Base-by-base conservation (phyloP, 2,888 invertebrate species). In the Xestia xanthographa region DNA sequence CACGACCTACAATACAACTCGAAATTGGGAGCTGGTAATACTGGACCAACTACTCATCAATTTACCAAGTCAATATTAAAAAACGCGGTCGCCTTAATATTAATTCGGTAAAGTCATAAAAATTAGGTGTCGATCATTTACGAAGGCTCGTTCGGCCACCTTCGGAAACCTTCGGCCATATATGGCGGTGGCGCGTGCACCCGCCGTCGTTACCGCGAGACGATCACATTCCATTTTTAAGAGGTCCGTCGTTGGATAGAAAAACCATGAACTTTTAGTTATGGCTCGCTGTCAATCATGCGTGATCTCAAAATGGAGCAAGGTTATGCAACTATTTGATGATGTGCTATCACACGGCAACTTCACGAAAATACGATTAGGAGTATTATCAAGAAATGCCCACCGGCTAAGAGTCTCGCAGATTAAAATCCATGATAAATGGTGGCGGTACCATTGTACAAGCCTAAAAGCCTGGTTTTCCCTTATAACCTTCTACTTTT, bases 41-140 rank as follows among this genome's bases (percentile, higher is more conserved):
- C 6, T 29, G 26, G 34, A 34, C 34, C 34, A 34, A 20, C 60
- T n/a, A 5, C n/a, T 41, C 14, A 8, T 41, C 17, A 41, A 63
- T 41, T 41, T n/a, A 63, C 17, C n/a, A 17, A n/a, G 8, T 8
- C 41, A 63, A 63, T 63, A 41, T 62, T 34, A 38, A 62, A 62
- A 62, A 43, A 72, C 29, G 77, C 56, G 60, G 68, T 79, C 77
- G 79, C 77, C 69, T 84, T 86, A 84, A 83, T 79, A 82, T 81
- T 82, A 87, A 89, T 90, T 87, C 73, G 83, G 85, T 76, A 79
- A 73, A 83, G 78, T 87, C 86, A 90, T 91, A 91, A 91, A 89
- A 93, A 93, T 93, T 93, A 93, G 93, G 92, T 92, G 91, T 92
- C 92, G 92, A 93, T 93, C 93, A 93, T 93, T 94, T 92, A 94